Conservation (phyloP, 2,113 vertebrate species). For the Glareola pratincola region DNA sequence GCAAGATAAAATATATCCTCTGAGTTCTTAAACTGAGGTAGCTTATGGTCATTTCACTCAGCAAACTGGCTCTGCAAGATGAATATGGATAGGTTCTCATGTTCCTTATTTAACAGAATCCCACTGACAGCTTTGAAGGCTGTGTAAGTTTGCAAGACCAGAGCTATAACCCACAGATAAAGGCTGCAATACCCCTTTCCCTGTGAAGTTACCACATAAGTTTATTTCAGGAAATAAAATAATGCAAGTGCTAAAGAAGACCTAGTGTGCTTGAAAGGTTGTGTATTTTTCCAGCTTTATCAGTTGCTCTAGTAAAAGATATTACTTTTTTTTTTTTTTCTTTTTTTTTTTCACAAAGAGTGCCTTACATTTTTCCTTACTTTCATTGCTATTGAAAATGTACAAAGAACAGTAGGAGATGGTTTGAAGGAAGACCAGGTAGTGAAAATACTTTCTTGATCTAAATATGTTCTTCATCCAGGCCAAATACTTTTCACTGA, state of each 20-base stretch:
- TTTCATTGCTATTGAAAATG: not conserved
- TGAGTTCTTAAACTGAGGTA: not conserved
- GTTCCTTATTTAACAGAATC: not conserved
- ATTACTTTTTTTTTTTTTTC: not conserved
- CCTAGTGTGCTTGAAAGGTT: not conserved
- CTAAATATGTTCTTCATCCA: not conserved
- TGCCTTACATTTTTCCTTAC: not conserved
- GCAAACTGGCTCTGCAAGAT: not conserved
- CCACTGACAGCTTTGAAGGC: not conserved
- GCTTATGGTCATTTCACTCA: not conserved
- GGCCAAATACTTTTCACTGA: not conserved
- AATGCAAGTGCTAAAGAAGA: not conserved
- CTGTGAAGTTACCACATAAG: not conserved
- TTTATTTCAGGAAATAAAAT: conserved; percentile 8
- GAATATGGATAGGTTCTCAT: not conserved
- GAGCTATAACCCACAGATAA: not conserved
- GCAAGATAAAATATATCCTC: not conserved
- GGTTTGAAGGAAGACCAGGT: not conserved
- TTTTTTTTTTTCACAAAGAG: not conserved
- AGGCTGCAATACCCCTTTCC: not conserved
- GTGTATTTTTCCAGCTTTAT: not conserved
- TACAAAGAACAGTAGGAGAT: not conserved
- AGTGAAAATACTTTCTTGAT: not conserved
- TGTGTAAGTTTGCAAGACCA: not conserved
- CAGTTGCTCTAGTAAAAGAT: not conserved